Base-by-base conservation (phyloP, 1,140 invertebrate genomes). In the Drosophila prosaltans region DNA sequence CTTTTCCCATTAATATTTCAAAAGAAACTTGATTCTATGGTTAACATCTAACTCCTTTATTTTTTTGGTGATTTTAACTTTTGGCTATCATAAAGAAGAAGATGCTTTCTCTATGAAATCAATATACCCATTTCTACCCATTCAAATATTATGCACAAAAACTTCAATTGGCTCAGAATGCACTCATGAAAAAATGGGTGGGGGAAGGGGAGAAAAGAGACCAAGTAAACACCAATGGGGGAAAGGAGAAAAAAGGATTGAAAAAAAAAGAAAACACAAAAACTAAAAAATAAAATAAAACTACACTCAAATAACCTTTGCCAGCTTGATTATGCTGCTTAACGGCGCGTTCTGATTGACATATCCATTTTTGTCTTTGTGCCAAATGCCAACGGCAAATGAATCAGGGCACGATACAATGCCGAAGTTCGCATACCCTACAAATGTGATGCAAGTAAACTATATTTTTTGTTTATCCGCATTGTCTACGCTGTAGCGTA, bases 291-390 rank as follows among this genome's bases (percentile, higher is more conserved):
- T 16, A 16, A 16, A 16, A 16, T 16, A 39, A 8, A 10, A 0
- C n/a, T 39, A 58, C n/a, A 21, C 55, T 21, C 30, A 59, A 59
- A 59, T 59, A 59, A 71, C 74, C 57, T 60, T 69, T 75, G 72
- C 43, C 67, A 45, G 73, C 72, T 80, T 76, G 81, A 82, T 82
- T 82, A 76, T 84, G 72, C 68, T 76, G 81, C 68, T 82, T 80
- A 82, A 80, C 80, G 61, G 65, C 43, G 80, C 67, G 65, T 75
- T 72, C 67, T 75, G 80, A 82, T 83, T 79, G 71, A 70, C 67
- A 75, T 79, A 82, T 80, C 62, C 67, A 67, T 75, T 70, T 60
- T 74, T 67, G 72, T 65, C 72, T 78, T 61, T 45, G 16, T 24
- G 65, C 64, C 72, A 68, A 39, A 40, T 61, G 32, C 32, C 59